Evolutionary conservation across 2,888 invertebrate species (phyloP).

Genomic region (Ecliptopera silaceata): DNA sequence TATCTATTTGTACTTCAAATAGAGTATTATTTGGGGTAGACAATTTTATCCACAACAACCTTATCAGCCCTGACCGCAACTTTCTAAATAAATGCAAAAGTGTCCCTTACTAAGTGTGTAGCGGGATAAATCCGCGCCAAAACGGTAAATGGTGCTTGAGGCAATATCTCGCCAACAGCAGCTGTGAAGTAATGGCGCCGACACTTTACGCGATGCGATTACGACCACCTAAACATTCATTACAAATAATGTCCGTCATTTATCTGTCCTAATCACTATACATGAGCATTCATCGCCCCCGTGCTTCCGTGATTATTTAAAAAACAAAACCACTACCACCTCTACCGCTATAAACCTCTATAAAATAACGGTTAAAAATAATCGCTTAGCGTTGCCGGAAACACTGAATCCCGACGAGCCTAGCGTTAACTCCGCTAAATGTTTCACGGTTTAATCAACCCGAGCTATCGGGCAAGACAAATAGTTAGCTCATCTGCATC

Average conservation of each 20-base stretch:
- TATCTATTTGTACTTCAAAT: background rate
- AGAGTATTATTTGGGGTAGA: background rate
- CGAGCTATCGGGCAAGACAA: conserved; percentile 79
- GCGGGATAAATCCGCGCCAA: conserved; percentile 67
- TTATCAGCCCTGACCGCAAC: conserved; percentile 36
- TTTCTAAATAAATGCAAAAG: conserved; percentile 49
- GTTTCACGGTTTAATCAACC: conserved; percentile 82
- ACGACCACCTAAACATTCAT: conserved; percentile 83
- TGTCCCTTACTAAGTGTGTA: conserved; percentile 55
- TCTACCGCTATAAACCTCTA: conserved; percentile 21
- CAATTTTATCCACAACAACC: conserved; percentile 3
- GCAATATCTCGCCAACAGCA: conserved; percentile 80
- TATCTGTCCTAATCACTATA: conserved; percentile 79
- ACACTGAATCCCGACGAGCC: conserved; percentile 39
- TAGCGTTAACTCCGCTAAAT: conserved; percentile 70
- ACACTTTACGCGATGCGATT: conserved; percentile 82
- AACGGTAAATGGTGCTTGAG: conserved; percentile 71
- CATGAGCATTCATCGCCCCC: conserved; percentile 58
- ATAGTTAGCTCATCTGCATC: conserved; percentile 82
- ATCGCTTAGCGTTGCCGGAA: conserved; percentile 31
- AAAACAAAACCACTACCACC: conserved; percentile 43
- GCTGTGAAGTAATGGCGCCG: conserved; percentile 81
- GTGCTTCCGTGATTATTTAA: conserved; percentile 50
- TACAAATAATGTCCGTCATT: conserved; percentile 82
- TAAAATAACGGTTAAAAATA: conserved; percentile 29